Conservation (phyloP, 2,797 vertebrate species). For the Cygnus olor region DNA sequence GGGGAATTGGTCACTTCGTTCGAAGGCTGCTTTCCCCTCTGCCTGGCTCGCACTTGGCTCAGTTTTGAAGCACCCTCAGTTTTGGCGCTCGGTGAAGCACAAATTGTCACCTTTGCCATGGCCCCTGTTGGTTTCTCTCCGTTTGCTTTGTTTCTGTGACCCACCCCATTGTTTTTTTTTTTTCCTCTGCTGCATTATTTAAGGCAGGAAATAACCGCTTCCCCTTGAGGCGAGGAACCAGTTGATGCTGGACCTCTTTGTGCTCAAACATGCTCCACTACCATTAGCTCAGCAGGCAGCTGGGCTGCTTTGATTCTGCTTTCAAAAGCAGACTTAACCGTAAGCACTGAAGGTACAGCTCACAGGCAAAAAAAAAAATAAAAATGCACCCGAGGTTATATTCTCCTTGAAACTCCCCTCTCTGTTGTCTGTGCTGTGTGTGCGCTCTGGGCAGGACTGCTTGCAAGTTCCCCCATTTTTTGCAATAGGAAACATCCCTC, state of each 20-base stretch:
- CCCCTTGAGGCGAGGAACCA: neutral
- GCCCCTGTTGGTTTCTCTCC: neutral
- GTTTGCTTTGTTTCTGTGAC: neutral
- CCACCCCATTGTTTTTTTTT: neutral
- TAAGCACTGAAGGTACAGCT: neutral
- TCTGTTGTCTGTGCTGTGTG: neutral
- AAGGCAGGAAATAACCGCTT: neutral
- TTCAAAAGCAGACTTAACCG: neutral
- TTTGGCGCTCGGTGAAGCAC: accelerated
- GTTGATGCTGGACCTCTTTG: neutral
- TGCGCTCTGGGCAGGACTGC: neutral
- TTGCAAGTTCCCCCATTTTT: neutral
- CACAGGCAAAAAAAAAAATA: neutral
- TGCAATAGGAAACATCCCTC: neutral
- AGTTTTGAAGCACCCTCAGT: neutral
- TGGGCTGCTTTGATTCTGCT: neutral
- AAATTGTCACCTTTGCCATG: neutral
- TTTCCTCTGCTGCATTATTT: neutral
- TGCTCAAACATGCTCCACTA: neutral
- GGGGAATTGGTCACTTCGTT: neutral
- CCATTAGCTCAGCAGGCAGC: neutral
- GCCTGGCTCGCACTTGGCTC: neutral
- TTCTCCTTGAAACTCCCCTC: neutral
- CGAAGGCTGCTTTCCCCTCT: neutral
- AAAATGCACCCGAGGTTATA: neutral